Evolutionary conservation across 2,888 invertebrate genomes (phyloP), one percentile per base, ranked within the genome.

Genomic region (Spialia ferax): DNA sequence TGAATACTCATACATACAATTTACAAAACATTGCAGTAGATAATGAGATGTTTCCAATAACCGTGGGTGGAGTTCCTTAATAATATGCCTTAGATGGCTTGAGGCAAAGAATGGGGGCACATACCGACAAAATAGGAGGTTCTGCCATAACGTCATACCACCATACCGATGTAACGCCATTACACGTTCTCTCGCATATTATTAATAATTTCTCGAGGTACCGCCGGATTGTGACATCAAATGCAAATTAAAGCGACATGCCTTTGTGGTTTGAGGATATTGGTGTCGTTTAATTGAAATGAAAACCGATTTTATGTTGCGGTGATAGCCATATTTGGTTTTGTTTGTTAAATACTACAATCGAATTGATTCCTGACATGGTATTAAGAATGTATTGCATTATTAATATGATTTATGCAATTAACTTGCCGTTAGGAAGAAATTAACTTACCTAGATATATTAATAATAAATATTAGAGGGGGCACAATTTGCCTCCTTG

Each of bases 141-240:
- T 8, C 35, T 38, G 11, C 55, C 57, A 35, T 57, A 57, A 84
- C 85, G 84, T 83, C 83, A 74, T 71, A 69, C 72, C 75, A 73
- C 72, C 57, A 42, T 54, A 62, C 50, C 61, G 52, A 22, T 52
- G 32, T 64, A 32, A 42, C 63, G 56, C 48, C 32, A 32, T 35
- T 26, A 50, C 57, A 48, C 64, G 48, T 59, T 35, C 57, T 22
- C 64, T 54, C 76, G 75, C 71, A 72, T 82, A 83, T 84, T 86
- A 85, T 83, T 86, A 85, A 82, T 85, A 84, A 77, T 75, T 73
- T 75, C 70, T 65, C 64, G 60, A 64, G 69, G 68, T 71, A 73
- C 72, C 50, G 72, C 65, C 55, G 73, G 71, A 71, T 71, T 69
- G 72, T 60, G 62, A 74, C 65, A 71, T 73, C 71, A 76, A 70